These are phyloP conservation scores for Geotria australis DNA, from an alignment of 2,797 vertebrate genomes.

Conservation along the genomic window DNA sequence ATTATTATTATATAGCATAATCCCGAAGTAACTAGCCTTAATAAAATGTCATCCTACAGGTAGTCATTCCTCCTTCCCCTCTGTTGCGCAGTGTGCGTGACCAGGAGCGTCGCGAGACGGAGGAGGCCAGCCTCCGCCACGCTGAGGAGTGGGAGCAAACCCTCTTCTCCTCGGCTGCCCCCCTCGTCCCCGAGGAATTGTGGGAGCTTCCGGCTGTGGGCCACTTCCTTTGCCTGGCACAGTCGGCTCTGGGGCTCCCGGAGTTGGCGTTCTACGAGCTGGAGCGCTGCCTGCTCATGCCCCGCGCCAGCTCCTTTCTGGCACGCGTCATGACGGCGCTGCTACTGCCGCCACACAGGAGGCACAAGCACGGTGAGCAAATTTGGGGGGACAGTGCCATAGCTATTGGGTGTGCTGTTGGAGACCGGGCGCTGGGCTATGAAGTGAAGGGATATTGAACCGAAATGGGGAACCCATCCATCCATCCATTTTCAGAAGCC, in stretches of 20 bases:
- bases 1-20: too few relatives aligned
- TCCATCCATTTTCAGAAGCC: too few relatives aligned
- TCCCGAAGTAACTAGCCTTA: too few relatives aligned
- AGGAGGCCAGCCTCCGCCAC: constrained; percentile 72
- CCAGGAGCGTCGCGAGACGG: constrained; percentile 67
- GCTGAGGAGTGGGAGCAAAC: constrained; percentile 71
- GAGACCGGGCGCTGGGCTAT: too few relatives aligned
- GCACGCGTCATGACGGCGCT: constrained; percentile 90
- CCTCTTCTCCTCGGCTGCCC: constrained; percentile 15
- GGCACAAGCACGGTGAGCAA: constrained; percentile 7
- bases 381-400: too few relatives aligned
- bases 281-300: constrained; percentile 83
- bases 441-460: too few relatives aligned
- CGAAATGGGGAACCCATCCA: too few relatives aligned
- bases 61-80: too few relatives aligned
- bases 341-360: constrained; percentile 42
- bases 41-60: too few relatives aligned
- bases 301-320: constrained; percentile 61
- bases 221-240: constrained; percentile 88
- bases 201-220: constrained; percentile 96
- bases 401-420: too few relatives aligned
- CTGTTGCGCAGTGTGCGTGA: constrained; percentile 16
- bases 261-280: constrained; percentile 89
- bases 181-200: constrained; percentile 5
- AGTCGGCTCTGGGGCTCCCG: constrained; percentile 66